Percentiles rank a stretch among this genome's conserved stretches.
These are phyloP conservation scores for Dynastes maya DNA, from an alignment of 2,888 invertebrate species.

Conservation along the genomic window DNA sequence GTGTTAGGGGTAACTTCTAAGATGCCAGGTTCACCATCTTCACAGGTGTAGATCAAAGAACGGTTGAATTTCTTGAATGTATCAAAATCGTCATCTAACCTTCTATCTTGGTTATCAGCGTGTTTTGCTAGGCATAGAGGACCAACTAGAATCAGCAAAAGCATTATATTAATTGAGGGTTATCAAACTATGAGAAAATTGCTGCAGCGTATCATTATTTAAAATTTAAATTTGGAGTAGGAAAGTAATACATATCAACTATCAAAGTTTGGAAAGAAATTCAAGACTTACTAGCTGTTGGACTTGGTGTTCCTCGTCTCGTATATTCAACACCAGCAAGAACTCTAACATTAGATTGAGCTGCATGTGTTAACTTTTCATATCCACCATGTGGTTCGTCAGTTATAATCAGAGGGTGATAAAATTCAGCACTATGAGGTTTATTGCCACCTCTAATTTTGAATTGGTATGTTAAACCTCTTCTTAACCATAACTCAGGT, in stretches of 20 bases:
- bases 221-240: no score
- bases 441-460: constrained; percentile 89
- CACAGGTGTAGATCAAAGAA: constrained; percentile 81
- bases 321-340: constrained; percentile 87
- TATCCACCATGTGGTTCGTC: constrained; percentile 89
- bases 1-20: constrained; percentile 89
- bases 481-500: constrained; percentile 89
- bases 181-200: constrained; percentile 17
- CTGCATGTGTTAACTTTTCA: constrained; percentile 80
- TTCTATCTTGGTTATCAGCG: constrained; percentile 78
- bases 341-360: constrained; percentile 81
- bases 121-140: constrained; percentile 84
- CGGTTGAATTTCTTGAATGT: constrained; percentile 90
- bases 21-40: constrained; percentile 80
- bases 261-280: no score
- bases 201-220: no score
- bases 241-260: no score
- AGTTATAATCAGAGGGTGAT: constrained; percentile 93
- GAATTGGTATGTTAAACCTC: constrained; percentile 90
- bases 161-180: constrained; percentile 3
- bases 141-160: constrained; percentile 75
- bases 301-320: constrained; percentile 85
- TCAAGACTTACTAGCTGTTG: constrained; percentile 77
- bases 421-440: constrained; percentile 87
- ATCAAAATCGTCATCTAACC: constrained; percentile 84